A percentile compares a stretch with the other conserved stretches of the same genome.
Evolutionary conservation across 2,797 vertebrate species (phyloP).

Genomic region (Enteromius viviparus): DNA sequence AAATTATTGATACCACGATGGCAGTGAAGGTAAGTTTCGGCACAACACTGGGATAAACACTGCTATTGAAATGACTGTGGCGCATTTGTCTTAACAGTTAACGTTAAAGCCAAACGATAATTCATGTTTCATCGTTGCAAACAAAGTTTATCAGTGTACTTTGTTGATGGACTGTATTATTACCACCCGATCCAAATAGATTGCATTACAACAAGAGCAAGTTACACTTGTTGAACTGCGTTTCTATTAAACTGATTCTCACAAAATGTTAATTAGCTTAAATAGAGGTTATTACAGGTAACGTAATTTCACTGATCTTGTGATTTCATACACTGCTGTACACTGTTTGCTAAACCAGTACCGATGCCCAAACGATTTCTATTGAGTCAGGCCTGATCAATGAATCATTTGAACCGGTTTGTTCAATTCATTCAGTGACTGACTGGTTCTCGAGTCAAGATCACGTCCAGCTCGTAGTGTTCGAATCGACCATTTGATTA

Average conservation of each 20-base stretch:
- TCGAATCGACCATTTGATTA: background rate
- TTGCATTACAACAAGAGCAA: background rate
- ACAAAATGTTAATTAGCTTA: background rate
- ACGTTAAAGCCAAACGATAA: background rate
- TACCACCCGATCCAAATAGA: background rate
- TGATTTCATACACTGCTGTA: background rate
- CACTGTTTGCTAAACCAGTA: background rate
- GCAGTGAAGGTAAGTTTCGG: conserved; percentile 58
- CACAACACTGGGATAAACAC: background rate
- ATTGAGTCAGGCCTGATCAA: background rate
- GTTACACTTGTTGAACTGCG: too few species aligned
- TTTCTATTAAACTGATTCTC: background rate
- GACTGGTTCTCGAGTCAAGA: background rate
- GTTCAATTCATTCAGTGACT: background rate
- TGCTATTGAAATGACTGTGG: conserved; percentile 5
- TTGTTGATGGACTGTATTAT: background rate
- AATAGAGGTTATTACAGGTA: background rate
- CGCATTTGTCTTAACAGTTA: background rate
- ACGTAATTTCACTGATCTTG: background rate
- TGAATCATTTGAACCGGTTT: background rate
- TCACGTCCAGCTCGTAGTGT: background rate
- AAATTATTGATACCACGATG: conserved; percentile 56
- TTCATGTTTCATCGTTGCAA: background rate
- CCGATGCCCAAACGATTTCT: background rate
- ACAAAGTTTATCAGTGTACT: background rate